A percentile compares a stretch with the other conserved stretches of the same genome.
phyloP scores from a whole-genome alignment of 2,113 vertebrate species.

The Penelope pileata region DNA sequence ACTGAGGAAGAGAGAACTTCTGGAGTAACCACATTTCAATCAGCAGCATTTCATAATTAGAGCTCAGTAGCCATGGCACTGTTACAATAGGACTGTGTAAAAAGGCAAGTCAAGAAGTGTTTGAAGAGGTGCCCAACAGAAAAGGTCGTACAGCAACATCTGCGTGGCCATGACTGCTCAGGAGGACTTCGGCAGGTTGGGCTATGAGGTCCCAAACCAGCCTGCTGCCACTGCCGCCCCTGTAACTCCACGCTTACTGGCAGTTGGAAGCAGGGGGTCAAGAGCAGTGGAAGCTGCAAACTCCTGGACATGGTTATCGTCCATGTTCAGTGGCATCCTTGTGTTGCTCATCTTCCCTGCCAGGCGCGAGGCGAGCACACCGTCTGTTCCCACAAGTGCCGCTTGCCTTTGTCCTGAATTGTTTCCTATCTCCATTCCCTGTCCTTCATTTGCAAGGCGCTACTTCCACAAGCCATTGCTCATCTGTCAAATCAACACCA shows the following conservation, averaged over 20 bases:
- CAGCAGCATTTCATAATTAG: background rate
- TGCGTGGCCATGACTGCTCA: background rate
- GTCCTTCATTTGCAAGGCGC: background rate
- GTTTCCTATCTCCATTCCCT: background rate
- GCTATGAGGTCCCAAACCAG: background rate
- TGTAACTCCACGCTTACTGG: fast-evolving
- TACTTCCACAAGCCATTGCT: background rate
- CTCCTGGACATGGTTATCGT: background rate
- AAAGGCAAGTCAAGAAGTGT: background rate
- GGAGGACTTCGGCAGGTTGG: background rate
- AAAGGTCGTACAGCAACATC: background rate
- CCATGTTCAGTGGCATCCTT: background rate
- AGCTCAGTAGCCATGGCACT: background rate
- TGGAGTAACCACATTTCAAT: background rate
- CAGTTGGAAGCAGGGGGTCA: background rate
- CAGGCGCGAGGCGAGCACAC: background rate
- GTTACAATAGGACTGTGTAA: background rate
- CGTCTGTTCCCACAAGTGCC: background rate
- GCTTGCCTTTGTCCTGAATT: background rate
- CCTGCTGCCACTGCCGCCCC: background rate
- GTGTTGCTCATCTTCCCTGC: background rate
- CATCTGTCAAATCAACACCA: background rate
- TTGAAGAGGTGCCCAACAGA: background rate
- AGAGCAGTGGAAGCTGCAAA: background rate
- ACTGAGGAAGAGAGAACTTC: background rate